Conservation (phyloP, 1,140 invertebrate species). For the Campoletis sonorensis region DNA sequence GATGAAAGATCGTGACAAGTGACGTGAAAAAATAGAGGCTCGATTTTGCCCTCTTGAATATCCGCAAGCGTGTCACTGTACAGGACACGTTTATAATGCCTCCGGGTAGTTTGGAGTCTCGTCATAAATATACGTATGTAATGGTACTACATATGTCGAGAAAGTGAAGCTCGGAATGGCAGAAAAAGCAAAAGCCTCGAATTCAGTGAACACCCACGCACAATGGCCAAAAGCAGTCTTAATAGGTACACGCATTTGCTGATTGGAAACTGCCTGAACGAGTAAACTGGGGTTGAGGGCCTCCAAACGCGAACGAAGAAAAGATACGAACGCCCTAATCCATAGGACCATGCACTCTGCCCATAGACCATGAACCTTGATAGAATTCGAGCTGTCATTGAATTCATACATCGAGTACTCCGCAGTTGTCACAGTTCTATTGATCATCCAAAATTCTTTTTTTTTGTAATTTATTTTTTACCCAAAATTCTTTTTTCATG, state of each 20-base stretch:
- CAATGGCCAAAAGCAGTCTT: constrained; percentile 67
- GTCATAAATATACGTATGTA: not conserved
- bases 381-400: constrained; percentile 10
- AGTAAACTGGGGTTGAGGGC: constrained; percentile 1
- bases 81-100: not conserved
- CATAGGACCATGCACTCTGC: constrained; percentile 10
- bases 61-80: not conserved
- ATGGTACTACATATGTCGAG: constrained; percentile 10
- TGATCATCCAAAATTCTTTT: not conserved
- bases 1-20: constrained; percentile 71
- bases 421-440: not conserved
- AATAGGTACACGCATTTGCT: constrained; percentile 74
- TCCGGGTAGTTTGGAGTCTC: constrained; percentile 9
- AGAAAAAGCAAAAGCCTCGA: constrained; percentile 41
- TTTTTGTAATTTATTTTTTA: not conserved
- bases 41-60: not conserved
- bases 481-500: no score
- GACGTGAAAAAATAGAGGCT: constrained; percentile 57
- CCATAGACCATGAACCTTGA: not conserved
- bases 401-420: not conserved
- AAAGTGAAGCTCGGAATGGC: not conserved
- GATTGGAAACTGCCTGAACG: constrained; percentile 70
- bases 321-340: constrained; percentile 23
- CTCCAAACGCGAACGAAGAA: constrained; percentile 21
- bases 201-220: constrained; percentile 71